A percentile compares a stretch with the other conserved stretches of the same genome.
These are phyloP conservation scores for Chionodraco myersi DNA, from an alignment of 2,113 vertebrate genomes.

Conservation along the genomic window DNA sequence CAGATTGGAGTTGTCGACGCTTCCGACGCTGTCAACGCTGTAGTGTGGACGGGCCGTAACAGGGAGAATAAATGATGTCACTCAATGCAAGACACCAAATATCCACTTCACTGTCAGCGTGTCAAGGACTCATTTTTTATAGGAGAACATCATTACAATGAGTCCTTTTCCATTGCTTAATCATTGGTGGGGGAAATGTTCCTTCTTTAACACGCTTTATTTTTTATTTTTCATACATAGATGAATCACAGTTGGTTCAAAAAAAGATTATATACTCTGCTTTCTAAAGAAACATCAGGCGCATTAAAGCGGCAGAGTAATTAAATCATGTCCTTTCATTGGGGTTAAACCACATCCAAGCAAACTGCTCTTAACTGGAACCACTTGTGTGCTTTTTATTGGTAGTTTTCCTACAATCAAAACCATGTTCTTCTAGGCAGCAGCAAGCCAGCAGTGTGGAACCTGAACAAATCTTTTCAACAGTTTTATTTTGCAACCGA, in stretches of 20 bases:
- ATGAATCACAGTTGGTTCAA: constrained; percentile 79
- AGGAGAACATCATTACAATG: constrained; percentile 22
- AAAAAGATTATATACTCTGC: constrained; percentile 79
- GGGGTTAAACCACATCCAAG: constrained; percentile 84
- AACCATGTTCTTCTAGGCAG: constrained; percentile 73
- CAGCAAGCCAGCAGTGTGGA: constrained; percentile 64
- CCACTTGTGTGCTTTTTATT: constrained; percentile 85
- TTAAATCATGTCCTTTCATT: constrained; percentile 86
- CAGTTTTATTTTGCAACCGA: constrained; percentile 43
- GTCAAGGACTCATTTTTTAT: constrained; percentile 29
- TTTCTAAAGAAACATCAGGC: constrained; percentile 84
- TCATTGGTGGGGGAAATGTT: constrained; percentile 49
- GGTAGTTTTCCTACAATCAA: constrained; percentile 79
- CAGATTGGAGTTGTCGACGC: no score
- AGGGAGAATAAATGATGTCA: not conserved
- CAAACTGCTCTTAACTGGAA: constrained; percentile 80
- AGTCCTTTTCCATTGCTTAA: constrained; percentile 51
- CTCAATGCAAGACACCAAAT: constrained; percentile 7
- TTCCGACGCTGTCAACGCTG: no score
- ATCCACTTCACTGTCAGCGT: not conserved
- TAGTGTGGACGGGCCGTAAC: no score
- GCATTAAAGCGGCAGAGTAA: constrained; percentile 84
- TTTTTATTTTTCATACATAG: constrained; percentile 21
- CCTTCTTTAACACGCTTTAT: constrained; percentile 57
- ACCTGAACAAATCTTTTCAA: constrained; percentile 68